phyloP scores from a whole-genome alignment of 2,113 vertebrate species.

The Cheilinus undulatus region DNA sequence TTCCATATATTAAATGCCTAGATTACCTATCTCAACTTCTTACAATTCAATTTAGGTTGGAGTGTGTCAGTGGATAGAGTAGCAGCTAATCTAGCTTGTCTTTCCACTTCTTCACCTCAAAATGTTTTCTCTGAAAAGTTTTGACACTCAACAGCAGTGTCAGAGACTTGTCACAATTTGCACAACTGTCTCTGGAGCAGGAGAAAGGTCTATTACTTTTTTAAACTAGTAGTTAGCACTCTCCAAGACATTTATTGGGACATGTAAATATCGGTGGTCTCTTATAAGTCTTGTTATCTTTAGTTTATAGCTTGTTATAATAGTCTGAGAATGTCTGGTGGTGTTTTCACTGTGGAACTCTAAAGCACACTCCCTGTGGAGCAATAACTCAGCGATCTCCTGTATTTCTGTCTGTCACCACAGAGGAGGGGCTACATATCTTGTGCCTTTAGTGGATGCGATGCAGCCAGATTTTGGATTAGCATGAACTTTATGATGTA shows the following conservation, averaged over 20 bases:
- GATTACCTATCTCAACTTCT: background rate
- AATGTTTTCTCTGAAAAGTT: no score
- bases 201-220: background rate
- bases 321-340: conserved; percentile 34
- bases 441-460: conserved; percentile 75
- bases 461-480: conserved; percentile 60
- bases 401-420: conserved; percentile 69
- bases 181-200: no score
- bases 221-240: background rate
- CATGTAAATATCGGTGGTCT: background rate
- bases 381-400: conserved; percentile 61
- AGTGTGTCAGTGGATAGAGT: background rate
- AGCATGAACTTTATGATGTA: conserved; percentile 69
- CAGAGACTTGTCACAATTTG: no score
- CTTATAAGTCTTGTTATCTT: conserved; percentile 1
- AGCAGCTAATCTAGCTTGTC: background rate
- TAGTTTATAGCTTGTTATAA: background rate
- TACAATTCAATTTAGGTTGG: background rate
- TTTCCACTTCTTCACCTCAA: no score
- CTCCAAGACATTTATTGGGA: background rate
- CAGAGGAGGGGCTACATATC: conserved; percentile 62
- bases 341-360: conserved; percentile 62
- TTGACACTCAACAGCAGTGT: no score
- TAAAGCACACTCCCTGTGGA: conserved; percentile 70
- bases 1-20: background rate